Evolutionary conservation across 2,888 invertebrate species (phyloP), one percentile per base, ranked within the genome.

Genomic region (Drosophila fungiperda): DNA sequence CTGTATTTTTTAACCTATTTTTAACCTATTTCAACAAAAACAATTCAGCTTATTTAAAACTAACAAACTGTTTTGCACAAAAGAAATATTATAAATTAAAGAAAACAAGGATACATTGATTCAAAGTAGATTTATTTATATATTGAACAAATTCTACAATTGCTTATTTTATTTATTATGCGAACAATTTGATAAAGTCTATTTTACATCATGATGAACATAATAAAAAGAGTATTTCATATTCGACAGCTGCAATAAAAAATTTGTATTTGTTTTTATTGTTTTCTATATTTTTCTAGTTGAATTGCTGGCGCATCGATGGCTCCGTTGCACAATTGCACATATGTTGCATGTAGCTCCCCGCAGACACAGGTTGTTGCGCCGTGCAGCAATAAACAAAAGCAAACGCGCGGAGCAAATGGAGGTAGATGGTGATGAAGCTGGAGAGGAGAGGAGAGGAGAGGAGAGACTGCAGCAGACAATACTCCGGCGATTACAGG

Each of bases 221-320:
- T 4, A 7, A 7, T 7, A 1, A 15, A 15, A 55, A 57, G 67
- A 9, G 68, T 33, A 68, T 68, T 23, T 26, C 4, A 11, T 4
- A 17, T 36, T 48, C 67, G 26, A 12, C 35, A 38, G 20, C 1
- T 17, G 3, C 35, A 20, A 20, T 17, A 1, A n/a, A 3, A 0
- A 29, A 29, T 23, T 32, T 15, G 12, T 38, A n/a, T 49, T 20
- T 48, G 65, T 62, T 70, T 66, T 26, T 45, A 20, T 9, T 38
- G 11, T 26, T 53, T 75, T 50, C 12, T 20, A 36, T 67, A 62
- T 68, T 58, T 77, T 89, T 87, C 80, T 82, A 82, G 73, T 85
- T 81, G 69, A 79, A 88, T 87, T 81, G 86, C 65, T 62, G 68
- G 61, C 68, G 81, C 75, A 81, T 87, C 88, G 90, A 89, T 89